Percentiles rank a stretch among this genome's conserved stretches.
Evolutionary conservation across 2,888 invertebrate genomes (phyloP).

Genomic region (Rhodophaea formosa): DNA sequence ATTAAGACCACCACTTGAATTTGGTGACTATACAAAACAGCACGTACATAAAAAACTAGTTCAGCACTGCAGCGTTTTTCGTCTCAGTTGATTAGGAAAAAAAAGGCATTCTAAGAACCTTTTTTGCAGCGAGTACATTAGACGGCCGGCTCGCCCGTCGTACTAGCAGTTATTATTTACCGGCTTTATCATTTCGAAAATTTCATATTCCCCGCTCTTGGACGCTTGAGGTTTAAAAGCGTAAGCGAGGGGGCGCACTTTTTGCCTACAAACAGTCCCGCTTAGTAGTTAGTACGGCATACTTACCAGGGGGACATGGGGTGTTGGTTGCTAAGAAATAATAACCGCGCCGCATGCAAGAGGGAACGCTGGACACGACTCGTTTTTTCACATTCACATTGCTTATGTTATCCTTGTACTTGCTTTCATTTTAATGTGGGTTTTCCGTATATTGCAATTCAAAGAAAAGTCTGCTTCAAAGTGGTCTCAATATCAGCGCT

Average conservation of each 20-base stretch:
- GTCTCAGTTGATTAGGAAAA: background rate
- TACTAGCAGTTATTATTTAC: conserved; percentile 81
- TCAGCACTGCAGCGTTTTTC: background rate
- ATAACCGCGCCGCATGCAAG: conserved; percentile 72
- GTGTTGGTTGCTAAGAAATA: conserved; percentile 69
- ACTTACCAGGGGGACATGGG: conserved; percentile 62
- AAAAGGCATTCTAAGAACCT: conserved; percentile 22
- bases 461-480: conserved; percentile 6
- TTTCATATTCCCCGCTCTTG: conserved; percentile 81
- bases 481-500: background rate
- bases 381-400: conserved; percentile 27
- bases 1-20: too few relatives aligned
- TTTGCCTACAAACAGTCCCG: conserved; percentile 70
- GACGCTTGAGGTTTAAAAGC: conserved; percentile 81
- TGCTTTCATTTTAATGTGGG: conserved; percentile 22
- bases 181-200: conserved; percentile 82
- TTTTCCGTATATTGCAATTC: background rate
- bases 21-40: too few relatives aligned
- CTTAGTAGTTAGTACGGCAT: conserved; percentile 59
- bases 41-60: background rate
- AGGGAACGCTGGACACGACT: conserved; percentile 50
- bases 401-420: conserved; percentile 27
- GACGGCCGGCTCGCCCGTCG: conserved; percentile 69
- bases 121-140: conserved; percentile 56
- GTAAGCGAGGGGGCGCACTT: conserved; percentile 68